A percentile compares a stretch with the other conserved stretches of the same genome.
These are phyloP conservation scores for Enteromius fasciolatus DNA, from an alignment of 2,797 vertebrate genomes.

Conservation along the genomic window DNA sequence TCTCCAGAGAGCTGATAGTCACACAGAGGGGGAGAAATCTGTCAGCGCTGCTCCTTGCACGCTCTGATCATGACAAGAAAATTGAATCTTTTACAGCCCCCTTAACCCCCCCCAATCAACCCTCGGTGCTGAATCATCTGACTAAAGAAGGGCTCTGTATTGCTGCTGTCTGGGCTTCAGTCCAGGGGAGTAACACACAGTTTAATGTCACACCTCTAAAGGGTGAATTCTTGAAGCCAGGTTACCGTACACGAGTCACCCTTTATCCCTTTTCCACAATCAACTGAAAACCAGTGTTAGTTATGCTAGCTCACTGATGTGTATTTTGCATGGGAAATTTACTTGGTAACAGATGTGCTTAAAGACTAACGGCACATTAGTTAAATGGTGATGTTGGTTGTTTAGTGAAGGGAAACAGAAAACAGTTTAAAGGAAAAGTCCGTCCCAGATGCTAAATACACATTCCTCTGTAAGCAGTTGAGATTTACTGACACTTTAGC, in stretches of 20 bases:
- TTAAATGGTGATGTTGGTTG: constrained; percentile 1
- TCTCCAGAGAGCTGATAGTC: constrained; percentile 22
- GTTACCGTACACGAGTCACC: background rate
- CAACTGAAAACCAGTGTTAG: background rate
- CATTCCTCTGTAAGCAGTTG: constrained; percentile 10
- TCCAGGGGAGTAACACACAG: constrained; percentile 33
- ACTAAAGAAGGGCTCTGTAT: constrained; percentile 47
- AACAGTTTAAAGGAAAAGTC: constrained; percentile 13
- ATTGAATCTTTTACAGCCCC: constrained; percentile 43
- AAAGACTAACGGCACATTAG: background rate
- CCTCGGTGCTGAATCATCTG: constrained; percentile 43
- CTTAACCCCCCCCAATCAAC: constrained; percentile 39
- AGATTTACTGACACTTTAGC: constrained; percentile 10
- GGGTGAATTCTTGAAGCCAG: constrained; percentile 32
- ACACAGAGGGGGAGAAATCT: background rate
- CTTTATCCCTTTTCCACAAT: constrained; percentile 1
- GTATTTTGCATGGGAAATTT: background rate
- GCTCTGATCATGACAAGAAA: constrained; percentile 31
- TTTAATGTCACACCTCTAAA: constrained; percentile 38
- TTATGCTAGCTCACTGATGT: background rate
- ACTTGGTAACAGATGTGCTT: background rate
- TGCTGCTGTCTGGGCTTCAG: constrained; percentile 40
- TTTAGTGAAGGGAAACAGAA: constrained; percentile 6
- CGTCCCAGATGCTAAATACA: background rate
- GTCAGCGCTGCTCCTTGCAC: background rate